Conservation (phyloP, 1,140 invertebrate species). For the Carposina sasakii region DNA sequence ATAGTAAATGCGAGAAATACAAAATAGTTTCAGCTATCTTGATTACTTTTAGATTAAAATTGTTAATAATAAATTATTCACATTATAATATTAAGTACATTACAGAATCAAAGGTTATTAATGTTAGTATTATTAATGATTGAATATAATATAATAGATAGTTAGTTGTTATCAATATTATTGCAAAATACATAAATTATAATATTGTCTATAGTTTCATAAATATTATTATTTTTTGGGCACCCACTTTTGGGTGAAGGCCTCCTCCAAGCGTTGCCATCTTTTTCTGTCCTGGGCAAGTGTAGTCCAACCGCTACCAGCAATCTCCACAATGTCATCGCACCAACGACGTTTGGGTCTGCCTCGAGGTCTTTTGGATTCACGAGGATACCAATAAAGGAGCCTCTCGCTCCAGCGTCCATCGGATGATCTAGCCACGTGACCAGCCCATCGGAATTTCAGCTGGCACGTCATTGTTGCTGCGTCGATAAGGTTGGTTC, state of each 20-base stretch:
- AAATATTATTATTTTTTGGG: not conserved
- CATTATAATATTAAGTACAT: too few species aligned
- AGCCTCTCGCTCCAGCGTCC: not conserved
- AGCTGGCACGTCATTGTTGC: not conserved
- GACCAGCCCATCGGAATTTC: slow-evolving; percentile 7
- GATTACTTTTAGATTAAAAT: too few species aligned
- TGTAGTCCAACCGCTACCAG: not conserved
- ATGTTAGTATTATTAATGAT: too few species aligned
- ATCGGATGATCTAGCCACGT: not conserved
- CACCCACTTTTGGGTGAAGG: not conserved
- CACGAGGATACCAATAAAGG: slow-evolving; percentile 2
- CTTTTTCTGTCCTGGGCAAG: not conserved
- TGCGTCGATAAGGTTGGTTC: slow-evolving; percentile 6
- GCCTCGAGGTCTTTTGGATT: not conserved
- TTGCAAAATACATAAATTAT: too few species aligned
- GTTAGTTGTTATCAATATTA: too few species aligned
- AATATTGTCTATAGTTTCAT: too few species aligned
- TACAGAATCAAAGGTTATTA: too few species aligned
- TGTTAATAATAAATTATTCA: too few species aligned
- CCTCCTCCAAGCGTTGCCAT: not conserved
- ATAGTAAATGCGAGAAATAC: too few species aligned
- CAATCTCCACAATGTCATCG: not conserved
- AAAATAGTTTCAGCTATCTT: too few species aligned
- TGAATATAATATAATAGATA: too few species aligned
- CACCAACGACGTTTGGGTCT: not conserved